Evolutionary conservation across 2,888 invertebrate genomes (phyloP).

Genomic region (Drosophila suboccidentalis): DNA sequence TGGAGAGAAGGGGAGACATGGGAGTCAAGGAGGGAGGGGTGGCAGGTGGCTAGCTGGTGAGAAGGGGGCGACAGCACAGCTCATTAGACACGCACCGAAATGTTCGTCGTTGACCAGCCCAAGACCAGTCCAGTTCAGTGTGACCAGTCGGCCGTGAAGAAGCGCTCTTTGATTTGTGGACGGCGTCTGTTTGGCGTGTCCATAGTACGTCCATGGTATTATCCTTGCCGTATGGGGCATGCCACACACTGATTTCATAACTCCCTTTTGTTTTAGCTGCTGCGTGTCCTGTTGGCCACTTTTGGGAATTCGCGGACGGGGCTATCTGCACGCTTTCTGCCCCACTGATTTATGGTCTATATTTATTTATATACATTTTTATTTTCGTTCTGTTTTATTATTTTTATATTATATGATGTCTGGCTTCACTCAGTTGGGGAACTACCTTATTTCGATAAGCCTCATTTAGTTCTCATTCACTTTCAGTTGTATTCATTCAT

Average conservation of each 20-base stretch:
- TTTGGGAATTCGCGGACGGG: conserved; percentile 34
- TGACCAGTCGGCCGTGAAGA: conserved; percentile 64
- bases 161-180: conserved; percentile 70
- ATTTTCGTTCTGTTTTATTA: conserved; percentile 47
- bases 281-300: conserved; percentile 5
- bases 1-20: background rate
- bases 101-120: conserved; percentile 51
- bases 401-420: conserved; percentile 51
- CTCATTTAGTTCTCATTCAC: conserved; percentile 73
- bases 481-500: conserved; percentile 9
- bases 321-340: conserved; percentile 72
- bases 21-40: background rate
- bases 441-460: conserved; percentile 63
- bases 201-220: background rate
- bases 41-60: conserved; percentile 1
- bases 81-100: conserved; percentile 79
- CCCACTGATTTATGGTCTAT: conserved; percentile 76
- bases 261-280: conserved; percentile 55
- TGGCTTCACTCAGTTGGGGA: conserved; percentile 21
- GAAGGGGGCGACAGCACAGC: conserved; percentile 64
- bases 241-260: conserved; percentile 31
- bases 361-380: conserved; percentile 66
- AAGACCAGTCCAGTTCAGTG: conserved; percentile 21
- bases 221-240: conserved; percentile 16
- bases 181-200: conserved; percentile 52